Evolutionary conservation across 1,140 invertebrate species (phyloP), one percentile per base, ranked within the genome.

Genomic region (Propsilocerus akamusi): DNA sequence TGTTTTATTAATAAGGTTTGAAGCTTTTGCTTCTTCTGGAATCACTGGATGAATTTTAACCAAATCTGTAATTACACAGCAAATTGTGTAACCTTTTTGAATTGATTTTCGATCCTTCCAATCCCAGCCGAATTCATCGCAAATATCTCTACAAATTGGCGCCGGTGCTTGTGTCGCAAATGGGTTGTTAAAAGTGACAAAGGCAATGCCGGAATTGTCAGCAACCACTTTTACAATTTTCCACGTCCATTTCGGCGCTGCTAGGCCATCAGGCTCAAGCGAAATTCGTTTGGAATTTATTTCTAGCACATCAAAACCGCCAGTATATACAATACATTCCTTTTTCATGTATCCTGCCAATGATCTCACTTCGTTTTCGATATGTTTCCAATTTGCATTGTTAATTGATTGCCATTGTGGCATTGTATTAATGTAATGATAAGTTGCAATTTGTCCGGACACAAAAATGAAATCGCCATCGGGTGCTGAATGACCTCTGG

Each of bases 321-420:
- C 68, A 5, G 68, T 70, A 47, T 62, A 63, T 5, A 71, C 59
- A 20, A 59, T 50, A 0, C 72, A 54, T 20, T 56, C 54, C 26
- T 56, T 46, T 1, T 54, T 26, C 25, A 54, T 48, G 1, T 26
- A 12, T 8, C 30, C 50, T 0, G 68, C 63, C 14, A 60, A 23
- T 6, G 58, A 56, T 46, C 69, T 55, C 0, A 68, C 58, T 5
- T 56, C 52, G 5, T 52, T 55, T 59, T 74, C 73, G 1, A 73
- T 49, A 12, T 49, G 52, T n/a, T 64, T 56, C 73, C 71, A 75
- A 52, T 72, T 71, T 8, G 67, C 71, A 22, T 54, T 60, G 53
- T 73, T 73, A 0, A 72, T 60, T 46, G 34, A 53, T 53, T 72
- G 71, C 71, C 71, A 77, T 56, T 74, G 71, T 5, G 74, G 74